Conservation (phyloP, 2,113 vertebrate genomes). For the Cacatua alba region DNA sequence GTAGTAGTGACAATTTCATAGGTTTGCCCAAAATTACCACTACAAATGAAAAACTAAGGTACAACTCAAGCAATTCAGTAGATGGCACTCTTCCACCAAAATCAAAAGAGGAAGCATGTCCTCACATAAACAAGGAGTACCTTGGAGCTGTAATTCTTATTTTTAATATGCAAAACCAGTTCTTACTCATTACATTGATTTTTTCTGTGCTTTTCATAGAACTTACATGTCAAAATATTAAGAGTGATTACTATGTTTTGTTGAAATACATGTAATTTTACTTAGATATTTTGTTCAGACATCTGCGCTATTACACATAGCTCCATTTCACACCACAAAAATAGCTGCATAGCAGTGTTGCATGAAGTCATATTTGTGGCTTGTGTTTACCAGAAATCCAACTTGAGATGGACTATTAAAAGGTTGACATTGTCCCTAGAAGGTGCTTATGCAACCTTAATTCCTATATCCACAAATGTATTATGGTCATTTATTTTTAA, state of each 20-base stretch:
- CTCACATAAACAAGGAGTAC: background rate
- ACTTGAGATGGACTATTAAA: background rate
- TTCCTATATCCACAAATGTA: background rate
- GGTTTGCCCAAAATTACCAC: background rate
- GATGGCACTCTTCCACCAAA: conserved; percentile 53
- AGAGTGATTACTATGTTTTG: background rate
- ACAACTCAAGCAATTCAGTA: conserved; percentile 11
- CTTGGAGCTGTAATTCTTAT: background rate
- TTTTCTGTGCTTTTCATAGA: background rate
- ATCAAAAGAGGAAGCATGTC: background rate
- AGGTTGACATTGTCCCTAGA: background rate
- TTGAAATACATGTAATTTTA: background rate
- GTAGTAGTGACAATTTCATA: background rate
- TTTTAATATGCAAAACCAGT: background rate
- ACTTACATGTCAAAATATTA: background rate
- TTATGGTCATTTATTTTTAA: background rate
- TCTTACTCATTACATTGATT: background rate
- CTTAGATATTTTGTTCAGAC: background rate
- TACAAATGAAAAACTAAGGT: background rate
- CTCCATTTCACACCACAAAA: background rate
- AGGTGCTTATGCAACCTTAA: background rate
- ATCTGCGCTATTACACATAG: background rate
- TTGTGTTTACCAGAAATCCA: background rate
- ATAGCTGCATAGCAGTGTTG: background rate
- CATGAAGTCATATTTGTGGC: background rate